phyloP scores from a whole-genome alignment of 2,888 invertebrate species.

The Watsonalla cultraria region DNA sequence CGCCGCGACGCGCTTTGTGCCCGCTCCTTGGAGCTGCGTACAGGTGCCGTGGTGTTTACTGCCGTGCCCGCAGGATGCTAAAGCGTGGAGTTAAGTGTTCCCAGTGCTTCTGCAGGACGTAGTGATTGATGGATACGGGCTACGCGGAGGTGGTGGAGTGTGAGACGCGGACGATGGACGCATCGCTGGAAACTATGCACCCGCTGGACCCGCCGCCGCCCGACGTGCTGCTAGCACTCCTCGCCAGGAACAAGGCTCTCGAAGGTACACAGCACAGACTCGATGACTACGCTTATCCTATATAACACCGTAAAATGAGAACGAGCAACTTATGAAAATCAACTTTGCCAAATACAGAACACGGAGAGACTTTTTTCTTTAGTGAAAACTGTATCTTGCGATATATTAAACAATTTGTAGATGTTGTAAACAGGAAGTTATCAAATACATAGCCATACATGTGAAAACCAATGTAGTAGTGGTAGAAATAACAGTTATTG shows the following conservation, averaged over 20 bases:
- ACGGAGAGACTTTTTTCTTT: too few relatives aligned
- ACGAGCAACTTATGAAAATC: too few relatives aligned
- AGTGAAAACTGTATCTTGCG: too few relatives aligned
- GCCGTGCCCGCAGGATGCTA: slow-evolving; percentile 43
- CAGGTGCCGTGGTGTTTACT: slow-evolving; percentile 33
- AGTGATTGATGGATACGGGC: slow-evolving; percentile 52
- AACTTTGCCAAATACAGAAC: too few relatives aligned
- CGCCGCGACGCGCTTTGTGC: slow-evolving; percentile 50
- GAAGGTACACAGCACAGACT: slow-evolving; percentile 83
- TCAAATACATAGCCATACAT: too few relatives aligned
- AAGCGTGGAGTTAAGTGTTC: slow-evolving; percentile 35
- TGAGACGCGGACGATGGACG: slow-evolving; percentile 47
- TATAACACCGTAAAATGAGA: too few relatives aligned
- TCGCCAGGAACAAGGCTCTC: slow-evolving; percentile 91
- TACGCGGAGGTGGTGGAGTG: slow-evolving; percentile 53
- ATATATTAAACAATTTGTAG: too few relatives aligned
- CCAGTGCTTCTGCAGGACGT: slow-evolving; percentile 43
- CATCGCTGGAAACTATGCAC: slow-evolving; percentile 56
- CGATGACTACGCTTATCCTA: not conserved
- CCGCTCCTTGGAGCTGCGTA: slow-evolving; percentile 40
- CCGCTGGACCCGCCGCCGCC: slow-evolving; percentile 83
- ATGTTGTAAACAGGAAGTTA: too few relatives aligned
- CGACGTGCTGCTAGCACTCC: slow-evolving; percentile 89
- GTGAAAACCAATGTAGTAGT: too few relatives aligned
- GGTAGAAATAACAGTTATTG: too few relatives aligned